Conservation (phyloP, 2,888 invertebrate genomes). For the Stegana nigrithorax region DNA sequence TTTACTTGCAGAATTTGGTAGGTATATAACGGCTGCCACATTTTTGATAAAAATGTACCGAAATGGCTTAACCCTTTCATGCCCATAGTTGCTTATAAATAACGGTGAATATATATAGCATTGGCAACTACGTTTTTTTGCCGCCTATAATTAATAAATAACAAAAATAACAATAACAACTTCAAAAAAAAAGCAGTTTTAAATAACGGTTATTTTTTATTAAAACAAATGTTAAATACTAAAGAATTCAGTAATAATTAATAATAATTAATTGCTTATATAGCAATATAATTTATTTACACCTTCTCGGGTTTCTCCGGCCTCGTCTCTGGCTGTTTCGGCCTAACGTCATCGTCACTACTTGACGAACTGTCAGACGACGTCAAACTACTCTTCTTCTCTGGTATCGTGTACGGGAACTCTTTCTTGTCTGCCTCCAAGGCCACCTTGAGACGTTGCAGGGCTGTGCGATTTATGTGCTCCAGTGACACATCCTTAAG, state of each 20-base stretch:
- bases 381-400: conserved; percentile 57
- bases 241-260: conserved; percentile 18
- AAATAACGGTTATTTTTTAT: conserved; percentile 25
- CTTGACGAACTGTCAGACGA: conserved; percentile 54
- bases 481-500: conserved; percentile 70
- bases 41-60: no score
- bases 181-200: not conserved
- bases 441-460: conserved; percentile 72
- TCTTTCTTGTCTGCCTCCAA: conserved; percentile 71
- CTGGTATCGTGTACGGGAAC: conserved; percentile 73
- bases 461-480: conserved; percentile 73
- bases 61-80: no score
- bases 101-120: no score
- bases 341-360: conserved; percentile 57
- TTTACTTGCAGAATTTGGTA: no score
- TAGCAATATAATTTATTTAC: conserved; percentile 14
- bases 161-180: not conserved
- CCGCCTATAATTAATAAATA: no score
- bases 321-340: conserved; percentile 59
- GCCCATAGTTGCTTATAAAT: no score
- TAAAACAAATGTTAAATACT: conserved; percentile 44
- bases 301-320: conserved; percentile 45
- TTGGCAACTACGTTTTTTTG: no score
- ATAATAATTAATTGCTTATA: conserved; percentile 33
- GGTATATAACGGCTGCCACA: no score